phyloP scores from a whole-genome alignment of 2,113 vertebrate genomes.

The Mastomys coucha region DNA sequence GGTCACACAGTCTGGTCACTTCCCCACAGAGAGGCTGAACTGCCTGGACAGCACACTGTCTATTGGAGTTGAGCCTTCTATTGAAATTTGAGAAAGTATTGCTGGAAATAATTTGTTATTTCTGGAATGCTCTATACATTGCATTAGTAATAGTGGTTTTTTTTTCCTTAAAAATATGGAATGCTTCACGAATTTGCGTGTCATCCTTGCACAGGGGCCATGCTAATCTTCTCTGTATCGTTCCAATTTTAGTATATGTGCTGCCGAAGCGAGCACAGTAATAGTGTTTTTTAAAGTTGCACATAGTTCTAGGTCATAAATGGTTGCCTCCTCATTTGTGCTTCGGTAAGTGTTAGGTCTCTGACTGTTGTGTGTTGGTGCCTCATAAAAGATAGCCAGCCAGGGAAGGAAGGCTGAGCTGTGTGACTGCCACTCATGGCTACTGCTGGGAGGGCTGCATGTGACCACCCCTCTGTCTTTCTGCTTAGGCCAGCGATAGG shows the following conservation, averaged over 20 bases:
- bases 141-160: no score
- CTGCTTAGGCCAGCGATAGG: conserved; percentile 30
- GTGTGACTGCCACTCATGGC: neutral
- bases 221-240: no score
- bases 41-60: neutral
- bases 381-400: neutral
- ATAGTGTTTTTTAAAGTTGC: neutral
- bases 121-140: conserved; percentile 33
- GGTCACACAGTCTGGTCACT: neutral
- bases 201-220: no score
- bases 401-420: conserved; percentile 2
- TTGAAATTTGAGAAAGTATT: conserved; percentile 40
- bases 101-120: conserved; percentile 32
- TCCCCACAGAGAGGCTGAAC: neutral
- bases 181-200: no score
- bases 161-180: no score
- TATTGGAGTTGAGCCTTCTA: no score
- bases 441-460: conserved; percentile 12
- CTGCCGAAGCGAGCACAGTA: conserved; percentile 22
- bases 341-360: conserved; percentile 21
- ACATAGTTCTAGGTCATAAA: conserved; percentile 1
- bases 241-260: no score
- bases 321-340: neutral
- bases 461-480: conserved; percentile 13
- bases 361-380: neutral